Base-by-base conservation (phyloP, 1,140 invertebrate species). In the Uloborus diversus region DNA sequence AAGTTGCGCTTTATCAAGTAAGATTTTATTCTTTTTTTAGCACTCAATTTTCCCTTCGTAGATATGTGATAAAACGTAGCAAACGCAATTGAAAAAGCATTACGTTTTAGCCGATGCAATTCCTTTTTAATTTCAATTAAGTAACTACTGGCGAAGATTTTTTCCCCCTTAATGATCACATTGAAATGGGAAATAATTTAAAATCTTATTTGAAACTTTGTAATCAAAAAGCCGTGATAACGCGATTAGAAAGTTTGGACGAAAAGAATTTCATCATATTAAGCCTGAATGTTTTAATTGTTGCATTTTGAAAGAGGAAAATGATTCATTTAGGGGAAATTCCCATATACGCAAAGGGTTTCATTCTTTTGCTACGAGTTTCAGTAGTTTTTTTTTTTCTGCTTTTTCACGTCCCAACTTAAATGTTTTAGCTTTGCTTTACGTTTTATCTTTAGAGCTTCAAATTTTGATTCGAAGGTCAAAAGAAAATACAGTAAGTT, bases 141-240 rank as follows among this genome's bases (percentile, higher is more conserved):
- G 32, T 25, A 25, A n/a, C n/a, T n/a, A n/a, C 20, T 17, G 42
- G n/a, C 27, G 23, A 20, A 14, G 20, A 11, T 65, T 28, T 20
- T 51, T 32, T 28, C 51, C 37, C 14, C 1, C 13, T 25, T 56
- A 23, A 14, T 56, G 30, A 56, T 53, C 30, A 30, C 25, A 25
- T 69, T 33, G 27, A 33, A 69, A 47, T 27, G 5, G 33, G 61
- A 73, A 27, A 73, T 61, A 73, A 47, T 64, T 53, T 59, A 53
- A 75, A 75, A 75, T 75, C 71, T 64, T 64, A 75, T 64, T 75
- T 64, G 11, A n/a, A 35, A 75, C 20, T 75, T 49, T 13, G 30
- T 23, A 75, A 64, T 75, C 71, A 64, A 75, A n/a, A 75, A 28
- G 30, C 42, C n/a, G 23, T 75, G n/a, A 47, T 75, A 75, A 75